phyloP scores from a whole-genome alignment of 2,888 invertebrate species.

The Nyleta sp. region DNA sequence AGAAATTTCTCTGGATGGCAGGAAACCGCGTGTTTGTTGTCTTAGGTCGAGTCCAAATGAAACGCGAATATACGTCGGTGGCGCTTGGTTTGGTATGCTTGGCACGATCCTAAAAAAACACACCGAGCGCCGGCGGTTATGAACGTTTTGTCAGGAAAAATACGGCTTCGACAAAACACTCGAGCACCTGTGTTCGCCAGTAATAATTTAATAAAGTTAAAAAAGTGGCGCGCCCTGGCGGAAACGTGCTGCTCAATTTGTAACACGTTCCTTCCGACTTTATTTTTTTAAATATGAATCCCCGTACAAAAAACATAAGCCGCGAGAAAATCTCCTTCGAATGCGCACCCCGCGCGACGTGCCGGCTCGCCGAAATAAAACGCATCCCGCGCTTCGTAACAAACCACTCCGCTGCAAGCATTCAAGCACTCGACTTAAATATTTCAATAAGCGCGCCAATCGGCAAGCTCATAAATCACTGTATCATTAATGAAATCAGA shows the following conservation, averaged over 20 bases:
- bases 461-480: slow-evolving; percentile 37
- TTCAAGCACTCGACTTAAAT: slow-evolving; percentile 25
- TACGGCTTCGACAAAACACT: slow-evolving; percentile 72
- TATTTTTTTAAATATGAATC: slow-evolving; percentile 57
- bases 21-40: slow-evolving; percentile 78
- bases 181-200: slow-evolving; percentile 73
- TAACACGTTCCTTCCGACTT: slow-evolving; percentile 45
- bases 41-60: slow-evolving; percentile 75
- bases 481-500: slow-evolving; percentile 58
- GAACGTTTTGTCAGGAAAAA: slow-evolving; percentile 77
- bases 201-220: slow-evolving; percentile 65
- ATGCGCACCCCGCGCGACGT: slow-evolving; percentile 15
- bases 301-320: slow-evolving; percentile 19
- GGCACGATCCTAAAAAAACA: slow-evolving; percentile 78
- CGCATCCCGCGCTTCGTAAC: too few relatives aligned
- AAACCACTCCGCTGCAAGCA: too few relatives aligned
- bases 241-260: slow-evolving; percentile 56
- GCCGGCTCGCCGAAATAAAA: slow-evolving; percentile 19
- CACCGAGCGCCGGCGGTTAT: slow-evolving; percentile 77
- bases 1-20: slow-evolving; percentile 67
- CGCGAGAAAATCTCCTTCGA: slow-evolving; percentile 30
- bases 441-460: slow-evolving; percentile 47
- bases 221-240: slow-evolving; percentile 35
- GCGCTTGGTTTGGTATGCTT: slow-evolving; percentile 65
- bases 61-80: slow-evolving; percentile 71